Evolutionary conservation across 2,797 vertebrate genomes (phyloP), one percentile per base, ranked within the genome.

Genomic region (Galago senegalensis): DNA sequence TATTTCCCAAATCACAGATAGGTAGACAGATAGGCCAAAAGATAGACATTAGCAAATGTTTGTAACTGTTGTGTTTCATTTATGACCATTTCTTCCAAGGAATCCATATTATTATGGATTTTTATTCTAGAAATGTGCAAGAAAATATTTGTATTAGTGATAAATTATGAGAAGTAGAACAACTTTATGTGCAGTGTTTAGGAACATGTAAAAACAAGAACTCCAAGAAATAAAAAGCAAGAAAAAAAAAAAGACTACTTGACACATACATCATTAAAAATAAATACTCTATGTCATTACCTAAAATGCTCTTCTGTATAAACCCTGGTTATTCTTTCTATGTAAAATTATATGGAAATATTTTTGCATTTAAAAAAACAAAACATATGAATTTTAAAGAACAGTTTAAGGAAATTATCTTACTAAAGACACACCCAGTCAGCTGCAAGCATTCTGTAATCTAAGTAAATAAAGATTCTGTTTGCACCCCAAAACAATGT

Each of bases 331-430:
- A 34, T 81, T 95, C 87, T 89, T 34, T 61, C 53, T 75, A 3
- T 16, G 75, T 58, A 16, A 89, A 79, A 84, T 75, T 11, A 65
- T 31, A 61, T 43, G 7, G 34, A 89, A 75, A 87, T 94, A 80
- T 23, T 85, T 63, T 85, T 67, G 14, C 13, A 72, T 29, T 85
- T 91, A 13, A 49, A 96, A 84, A 97, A 90, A 4, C 40, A 27
- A 10, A 94, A 31, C 56, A n/a, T 60, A 31, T 27, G 75, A 9
- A 72, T 96, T 84, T 86, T 89, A 97, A 96, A 89, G 31, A 89
- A 14, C 21, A 87, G 67, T 79, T 93, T 0, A 25, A 90, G 69
- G 96, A 93, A 94, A 34, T 75, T 76, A 83, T n/a, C 25, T 46
- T 91, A 43, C 1, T 75, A 60, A 95, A 84, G 53, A 73, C 46